A percentile compares a stretch with the other conserved stretches of the same genome.
Conservation (phyloP, 2,113 vertebrate genomes). For the Atrichornis clamosus region DNA sequence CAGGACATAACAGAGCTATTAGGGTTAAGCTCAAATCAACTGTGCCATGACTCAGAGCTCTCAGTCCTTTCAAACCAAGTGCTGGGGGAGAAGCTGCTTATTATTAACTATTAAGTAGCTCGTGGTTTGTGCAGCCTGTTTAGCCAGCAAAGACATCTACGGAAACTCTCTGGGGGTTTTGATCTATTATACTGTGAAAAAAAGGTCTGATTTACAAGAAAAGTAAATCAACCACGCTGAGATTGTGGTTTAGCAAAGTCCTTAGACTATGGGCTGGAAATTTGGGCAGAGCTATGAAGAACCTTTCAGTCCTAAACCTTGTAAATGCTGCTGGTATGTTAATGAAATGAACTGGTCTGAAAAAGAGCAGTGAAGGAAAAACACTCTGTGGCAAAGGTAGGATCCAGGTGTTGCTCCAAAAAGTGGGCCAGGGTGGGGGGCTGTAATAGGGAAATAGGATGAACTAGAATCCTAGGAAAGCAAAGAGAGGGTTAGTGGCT, state of each 20-base stretch:
- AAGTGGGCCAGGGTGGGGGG: neutral
- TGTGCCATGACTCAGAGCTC: slow-evolving; percentile 53
- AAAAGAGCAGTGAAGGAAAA: neutral
- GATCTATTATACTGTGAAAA: neutral
- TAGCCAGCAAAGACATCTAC: neutral
- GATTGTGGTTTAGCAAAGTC: neutral
- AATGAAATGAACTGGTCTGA: neutral
- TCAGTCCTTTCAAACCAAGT: slow-evolving; percentile 45
- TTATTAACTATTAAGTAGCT: slow-evolving; percentile 50
- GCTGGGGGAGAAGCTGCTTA: neutral
- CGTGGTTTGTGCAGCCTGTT: neutral
- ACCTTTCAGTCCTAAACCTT: neutral
- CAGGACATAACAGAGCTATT: slow-evolving; percentile 29
- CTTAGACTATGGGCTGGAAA: neutral
- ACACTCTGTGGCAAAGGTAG: neutral
- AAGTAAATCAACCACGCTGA: neutral
- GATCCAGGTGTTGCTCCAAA: neutral
- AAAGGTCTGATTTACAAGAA: neutral
- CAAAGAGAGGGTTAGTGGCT: neutral
- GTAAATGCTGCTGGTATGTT: neutral
- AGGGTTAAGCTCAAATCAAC: slow-evolving; percentile 62
- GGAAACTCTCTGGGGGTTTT: neutral
- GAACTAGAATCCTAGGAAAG: neutral
- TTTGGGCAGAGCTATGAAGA: neutral
- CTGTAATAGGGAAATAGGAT: neutral